Percentiles rank a stretch among this genome's conserved stretches.
Evolutionary conservation across 2,113 vertebrate genomes (phyloP).

Genomic region (Misgurnus anguillicaudatus): DNA sequence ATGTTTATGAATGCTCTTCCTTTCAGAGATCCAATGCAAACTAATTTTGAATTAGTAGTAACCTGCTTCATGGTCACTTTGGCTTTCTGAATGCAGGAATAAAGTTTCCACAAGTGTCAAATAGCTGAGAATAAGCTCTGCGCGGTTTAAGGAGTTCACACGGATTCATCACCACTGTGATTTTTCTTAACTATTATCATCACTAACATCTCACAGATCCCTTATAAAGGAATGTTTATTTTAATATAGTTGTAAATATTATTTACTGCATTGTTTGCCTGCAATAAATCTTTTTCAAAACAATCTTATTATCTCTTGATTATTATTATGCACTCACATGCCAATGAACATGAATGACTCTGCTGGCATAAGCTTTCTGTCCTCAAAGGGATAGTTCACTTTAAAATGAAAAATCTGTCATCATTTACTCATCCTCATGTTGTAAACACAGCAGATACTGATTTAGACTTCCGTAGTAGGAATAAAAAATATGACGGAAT

Average conservation of each 20-base stretch:
- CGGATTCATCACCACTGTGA: constrained; percentile 36
- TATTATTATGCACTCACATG: too few relatives aligned
- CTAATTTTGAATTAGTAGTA: constrained; percentile 17
- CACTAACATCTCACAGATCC: constrained; percentile 54
- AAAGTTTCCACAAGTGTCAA: background rate
- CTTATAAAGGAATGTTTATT: constrained; percentile 67
- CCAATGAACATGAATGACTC: too few relatives aligned
- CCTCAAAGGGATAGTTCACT: too few relatives aligned
- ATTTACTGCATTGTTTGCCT: constrained; percentile 88
- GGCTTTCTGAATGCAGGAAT: constrained; percentile 4
- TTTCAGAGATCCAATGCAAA: constrained; percentile 25
- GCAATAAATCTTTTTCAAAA: constrained; percentile 85
- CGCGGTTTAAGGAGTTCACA: background rate
- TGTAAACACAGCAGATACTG: too few relatives aligned
- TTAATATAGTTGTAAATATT: constrained; percentile 88
- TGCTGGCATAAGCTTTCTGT: too few relatives aligned
- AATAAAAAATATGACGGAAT: too few relatives aligned
- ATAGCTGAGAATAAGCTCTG: background rate
- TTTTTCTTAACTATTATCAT: constrained; percentile 51
- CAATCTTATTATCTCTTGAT: too few relatives aligned
- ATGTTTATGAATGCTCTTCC: background rate
- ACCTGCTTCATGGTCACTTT: background rate
- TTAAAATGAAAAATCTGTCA: too few relatives aligned
- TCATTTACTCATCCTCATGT: too few relatives aligned
- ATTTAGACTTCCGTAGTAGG: too few relatives aligned